phyloP scores from a whole-genome alignment of 2,113 vertebrate genomes.

The Lota lota region DNA sequence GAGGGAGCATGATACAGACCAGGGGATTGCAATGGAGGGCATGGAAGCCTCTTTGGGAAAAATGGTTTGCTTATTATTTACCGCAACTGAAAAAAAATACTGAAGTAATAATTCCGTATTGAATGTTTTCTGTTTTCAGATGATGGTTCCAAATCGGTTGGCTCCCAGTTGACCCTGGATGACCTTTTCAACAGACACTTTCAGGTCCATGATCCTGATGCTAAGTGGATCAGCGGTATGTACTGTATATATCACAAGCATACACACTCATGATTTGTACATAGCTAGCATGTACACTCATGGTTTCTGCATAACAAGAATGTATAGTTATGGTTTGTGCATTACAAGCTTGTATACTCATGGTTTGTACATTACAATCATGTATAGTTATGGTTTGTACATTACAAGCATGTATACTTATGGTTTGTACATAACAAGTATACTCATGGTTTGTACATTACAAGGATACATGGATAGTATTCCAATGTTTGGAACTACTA shows the following conservation, averaged over 20 bases:
- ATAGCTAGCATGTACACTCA: too few species aligned
- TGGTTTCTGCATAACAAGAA: not conserved
- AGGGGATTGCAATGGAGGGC: too few species aligned
- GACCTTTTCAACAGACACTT: conserved; percentile 87
- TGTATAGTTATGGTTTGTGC: not conserved
- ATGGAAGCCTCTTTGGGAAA: too few species aligned
- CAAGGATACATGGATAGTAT: too few species aligned
- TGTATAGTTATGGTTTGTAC: not conserved
- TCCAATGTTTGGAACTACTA: too few species aligned
- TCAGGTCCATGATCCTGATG: conserved; percentile 82
- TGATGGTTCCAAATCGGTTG: conserved; percentile 75
- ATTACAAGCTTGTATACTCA: not conserved
- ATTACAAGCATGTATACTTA: not conserved
- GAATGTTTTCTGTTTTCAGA: conserved; percentile 63
- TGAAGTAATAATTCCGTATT: too few species aligned
- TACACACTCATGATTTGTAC: too few species aligned
- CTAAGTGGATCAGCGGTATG: conserved; percentile 89
- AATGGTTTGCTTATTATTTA: too few species aligned
- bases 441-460: too few species aligned
- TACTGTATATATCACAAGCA: conserved; percentile 33
- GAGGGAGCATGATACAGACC: too few species aligned
- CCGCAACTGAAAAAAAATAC: too few species aligned
- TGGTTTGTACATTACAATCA: not conserved
- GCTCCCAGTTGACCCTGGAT: conserved; percentile 83
- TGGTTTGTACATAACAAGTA: not conserved